Conservation (phyloP, 2,888 invertebrate species). For the Oxycera nigricornis region DNA sequence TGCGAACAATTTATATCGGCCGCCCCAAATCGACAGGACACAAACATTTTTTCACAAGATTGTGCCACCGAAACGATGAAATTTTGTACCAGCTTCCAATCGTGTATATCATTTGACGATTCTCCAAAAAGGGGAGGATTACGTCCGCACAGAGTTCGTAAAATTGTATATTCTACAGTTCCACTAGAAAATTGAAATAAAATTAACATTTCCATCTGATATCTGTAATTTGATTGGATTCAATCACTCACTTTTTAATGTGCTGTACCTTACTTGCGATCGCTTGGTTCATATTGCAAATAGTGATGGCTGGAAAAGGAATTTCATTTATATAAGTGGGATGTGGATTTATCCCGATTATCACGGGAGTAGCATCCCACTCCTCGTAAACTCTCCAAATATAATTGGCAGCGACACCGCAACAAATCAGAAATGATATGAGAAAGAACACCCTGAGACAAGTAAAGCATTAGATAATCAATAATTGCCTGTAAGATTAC, state of each 20-base stretch:
- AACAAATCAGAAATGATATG: conserved; percentile 61
- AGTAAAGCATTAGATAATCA: background rate
- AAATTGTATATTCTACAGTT: conserved; percentile 56
- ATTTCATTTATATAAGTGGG: conserved; percentile 71
- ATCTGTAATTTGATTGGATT: background rate
- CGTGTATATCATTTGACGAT: background rate
- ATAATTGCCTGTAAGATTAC: background rate
- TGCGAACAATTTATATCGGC: conserved; percentile 68
- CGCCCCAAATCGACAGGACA: conserved; percentile 74
- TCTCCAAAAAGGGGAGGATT: conserved; percentile 2
- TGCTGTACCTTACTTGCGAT: conserved; percentile 71
- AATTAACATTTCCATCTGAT: background rate
- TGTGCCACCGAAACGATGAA: conserved; percentile 73
- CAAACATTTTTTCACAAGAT: conserved; percentile 76
- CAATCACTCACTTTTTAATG: conserved; percentile 57
- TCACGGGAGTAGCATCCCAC: conserved; percentile 78
- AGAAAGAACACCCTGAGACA: conserved; percentile 10
- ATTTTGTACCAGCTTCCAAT: conserved; percentile 14
- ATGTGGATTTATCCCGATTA: conserved; percentile 78
- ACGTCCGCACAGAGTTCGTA: conserved; percentile 51
- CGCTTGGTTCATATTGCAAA: conserved; percentile 86
- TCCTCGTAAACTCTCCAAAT: conserved; percentile 76
- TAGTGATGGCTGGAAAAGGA: conserved; percentile 84
- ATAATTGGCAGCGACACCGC: conserved; percentile 73
- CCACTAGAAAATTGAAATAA: background rate